Evolutionary conservation across 2,113 vertebrate genomes (phyloP).

Genomic region (Leucoraja erinaceus): DNA sequence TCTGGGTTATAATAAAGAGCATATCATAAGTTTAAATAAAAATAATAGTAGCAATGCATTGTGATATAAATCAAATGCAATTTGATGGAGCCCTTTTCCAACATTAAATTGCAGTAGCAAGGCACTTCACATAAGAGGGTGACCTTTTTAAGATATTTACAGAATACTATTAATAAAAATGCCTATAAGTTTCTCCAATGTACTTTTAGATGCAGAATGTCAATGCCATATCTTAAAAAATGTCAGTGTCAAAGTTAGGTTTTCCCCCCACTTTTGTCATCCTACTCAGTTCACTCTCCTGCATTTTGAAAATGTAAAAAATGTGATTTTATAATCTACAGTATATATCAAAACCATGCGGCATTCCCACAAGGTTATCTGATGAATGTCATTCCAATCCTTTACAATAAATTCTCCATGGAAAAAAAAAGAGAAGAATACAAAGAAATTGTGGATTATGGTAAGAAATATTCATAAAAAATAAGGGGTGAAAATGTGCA

Average conservation of each 20-base stretch:
- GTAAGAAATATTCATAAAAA: constrained; percentile 30
- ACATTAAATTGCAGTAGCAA: constrained; percentile 28
- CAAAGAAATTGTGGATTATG: constrained; percentile 9
- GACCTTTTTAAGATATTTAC: constrained; percentile 39
- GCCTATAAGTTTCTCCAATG: constrained; percentile 30
- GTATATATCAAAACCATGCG: constrained; percentile 18
- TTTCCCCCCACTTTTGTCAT: neutral
- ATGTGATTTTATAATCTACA: constrained; percentile 25
- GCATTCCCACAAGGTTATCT: constrained; percentile 31
- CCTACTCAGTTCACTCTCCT: constrained; percentile 6
- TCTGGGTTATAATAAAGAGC: constrained; percentile 30
- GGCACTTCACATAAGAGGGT: constrained; percentile 19
- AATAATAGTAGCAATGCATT: constrained; percentile 23
- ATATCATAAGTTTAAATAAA: constrained; percentile 34
- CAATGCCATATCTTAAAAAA: constrained; percentile 34
- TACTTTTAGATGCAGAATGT: constrained; percentile 35
- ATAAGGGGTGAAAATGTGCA: neutral
- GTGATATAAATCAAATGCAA: constrained; percentile 35
- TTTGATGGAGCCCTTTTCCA: constrained; percentile 17
- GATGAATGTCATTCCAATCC: constrained; percentile 32
- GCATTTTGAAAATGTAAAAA: constrained; percentile 31
- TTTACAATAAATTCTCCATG: constrained; percentile 28
- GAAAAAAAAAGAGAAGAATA: constrained; percentile 16
- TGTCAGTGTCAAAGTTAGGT: constrained; percentile 22
- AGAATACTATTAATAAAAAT: constrained; percentile 38